phyloP scores from a whole-genome alignment of 2,888 invertebrate species.

The Unio delphinus region DNA sequence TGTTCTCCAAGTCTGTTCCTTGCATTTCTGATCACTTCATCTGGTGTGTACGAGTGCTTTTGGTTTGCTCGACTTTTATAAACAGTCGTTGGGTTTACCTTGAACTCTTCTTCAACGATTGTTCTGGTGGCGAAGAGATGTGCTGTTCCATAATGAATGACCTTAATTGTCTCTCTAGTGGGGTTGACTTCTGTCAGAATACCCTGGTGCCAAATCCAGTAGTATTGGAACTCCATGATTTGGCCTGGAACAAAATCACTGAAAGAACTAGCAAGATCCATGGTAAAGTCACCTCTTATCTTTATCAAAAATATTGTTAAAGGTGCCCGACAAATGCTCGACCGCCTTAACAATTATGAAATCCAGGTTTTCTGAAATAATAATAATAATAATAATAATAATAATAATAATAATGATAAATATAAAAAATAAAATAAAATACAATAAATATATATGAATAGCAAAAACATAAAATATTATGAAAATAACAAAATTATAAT shows the following conservation, averaged over 20 bases:
- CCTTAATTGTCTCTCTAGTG: constrained; percentile 9
- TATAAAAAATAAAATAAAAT: too few species aligned
- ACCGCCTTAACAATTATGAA: too few species aligned
- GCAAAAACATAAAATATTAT: too few species aligned
- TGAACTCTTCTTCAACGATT: constrained; percentile 17
- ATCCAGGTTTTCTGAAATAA: too few species aligned
- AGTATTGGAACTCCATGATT: constrained; percentile 19
- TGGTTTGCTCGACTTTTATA: constrained; percentile 10
- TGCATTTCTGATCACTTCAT: constrained; percentile 7
- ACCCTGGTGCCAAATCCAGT: constrained; percentile 17
- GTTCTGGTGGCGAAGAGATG: constrained; percentile 19
- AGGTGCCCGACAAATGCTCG: too few species aligned
- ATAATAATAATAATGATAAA: too few species aligned
- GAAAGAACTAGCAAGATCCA: constrained; percentile 5
- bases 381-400: too few species aligned
- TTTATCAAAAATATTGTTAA: too few species aligned
- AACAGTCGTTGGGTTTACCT: constrained; percentile 6
- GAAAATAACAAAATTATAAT: too few species aligned
- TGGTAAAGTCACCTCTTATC: too few species aligned
- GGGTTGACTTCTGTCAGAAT: constrained; percentile 12
- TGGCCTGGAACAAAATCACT: constrained; percentile 14
- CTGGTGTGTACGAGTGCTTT: constrained; percentile 4
- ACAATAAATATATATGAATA: too few species aligned
- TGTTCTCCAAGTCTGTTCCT: neutral
- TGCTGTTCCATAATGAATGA: constrained; percentile 24